These are phyloP conservation scores for Sarcophaga peregrina DNA, from an alignment of 1,140 invertebrate species.

Conservation along the genomic window DNA sequence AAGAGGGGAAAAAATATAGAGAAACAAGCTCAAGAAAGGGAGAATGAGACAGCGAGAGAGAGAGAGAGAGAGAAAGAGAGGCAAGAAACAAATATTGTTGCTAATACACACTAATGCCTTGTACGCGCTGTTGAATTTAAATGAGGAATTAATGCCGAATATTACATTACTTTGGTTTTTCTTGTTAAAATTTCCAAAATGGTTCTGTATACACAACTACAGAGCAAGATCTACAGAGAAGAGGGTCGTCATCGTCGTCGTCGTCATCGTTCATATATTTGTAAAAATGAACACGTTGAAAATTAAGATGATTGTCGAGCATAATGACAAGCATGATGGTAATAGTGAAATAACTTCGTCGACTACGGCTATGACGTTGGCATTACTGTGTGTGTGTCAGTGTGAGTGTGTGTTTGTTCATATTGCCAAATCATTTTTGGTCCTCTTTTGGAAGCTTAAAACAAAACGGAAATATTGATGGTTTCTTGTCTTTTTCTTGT, in stretches of 20 bases:
- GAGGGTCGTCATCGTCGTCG: too few species aligned
- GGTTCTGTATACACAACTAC: background rate
- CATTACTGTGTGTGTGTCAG: too few species aligned
- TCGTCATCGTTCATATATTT: background rate
- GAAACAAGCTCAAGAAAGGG: background rate
- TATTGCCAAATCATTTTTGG: too few species aligned
- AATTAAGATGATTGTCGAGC: background rate
- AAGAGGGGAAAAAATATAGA: too few species aligned
- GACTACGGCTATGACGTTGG: too few species aligned
- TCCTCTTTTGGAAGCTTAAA: background rate
- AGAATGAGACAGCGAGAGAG: background rate
- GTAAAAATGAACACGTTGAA: constrained; percentile 16
- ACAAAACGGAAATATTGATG: constrained; percentile 9
- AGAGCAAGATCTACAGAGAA: too few species aligned
- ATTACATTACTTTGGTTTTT: constrained; percentile 46
- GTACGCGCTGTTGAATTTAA: constrained; percentile 66
- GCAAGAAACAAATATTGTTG: constrained; percentile 37
- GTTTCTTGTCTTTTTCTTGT: background rate
- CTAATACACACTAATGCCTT: constrained; percentile 59
- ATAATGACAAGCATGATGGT: constrained; percentile 6
- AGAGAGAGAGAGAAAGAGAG: background rate
- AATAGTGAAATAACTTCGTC: background rate
- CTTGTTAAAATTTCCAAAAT: constrained; percentile 27
- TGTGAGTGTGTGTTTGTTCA: too few species aligned
- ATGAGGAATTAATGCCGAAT: constrained; percentile 64